Base-by-base conservation (phyloP, 2,888 invertebrate species). In the Ophion costatus region DNA sequence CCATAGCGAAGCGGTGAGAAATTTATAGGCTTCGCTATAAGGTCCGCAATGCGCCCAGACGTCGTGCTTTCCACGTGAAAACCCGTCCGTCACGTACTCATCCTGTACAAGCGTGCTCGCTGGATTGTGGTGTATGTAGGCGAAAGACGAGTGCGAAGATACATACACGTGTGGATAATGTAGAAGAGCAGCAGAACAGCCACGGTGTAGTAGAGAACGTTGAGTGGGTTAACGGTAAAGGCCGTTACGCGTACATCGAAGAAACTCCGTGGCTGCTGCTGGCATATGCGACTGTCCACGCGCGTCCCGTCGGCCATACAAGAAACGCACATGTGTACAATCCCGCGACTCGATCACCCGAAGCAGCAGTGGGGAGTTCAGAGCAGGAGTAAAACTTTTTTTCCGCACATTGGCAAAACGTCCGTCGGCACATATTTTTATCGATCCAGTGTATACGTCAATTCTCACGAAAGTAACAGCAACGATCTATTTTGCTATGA, bases 171-270 rank as follows among this genome's bases (percentile, higher is more conserved):
- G 29, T 69, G 45, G 29, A 67, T 45, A 56, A 20, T 77, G 86
- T 69, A 71, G 67, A 90, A 88, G 87, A 89, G 87, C 87, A 88
- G 86, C 86, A 87, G 88, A 86, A 87, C 87, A 87, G 86, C 85
- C 87, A 88, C 80, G 74, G 75, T 80, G 75, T 33, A 45, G 82
- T 80, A 66, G 81, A 84, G 80, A 85, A 84, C 85, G 85, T 80
- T 83, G 87, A 87, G 82, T 81, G 83, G 80, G 85, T 87, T 92
- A 92, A 92, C 92, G 92, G 92, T 92, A 92, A 92, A 87, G 90
- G 87, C 90, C 90, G 89, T 89, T 79, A 83, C 80, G 85, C 81
- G 84, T 82, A 90, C 91, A 92, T 89, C 89, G 87, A 91, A 91
- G 90, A 91, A 91, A 90, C 91, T 90, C 90, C 90, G 90, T 89